These are phyloP conservation scores for Muntiacus muntjak DNA, from an alignment of 2,113 vertebrate genomes.

Conservation along the genomic window DNA sequence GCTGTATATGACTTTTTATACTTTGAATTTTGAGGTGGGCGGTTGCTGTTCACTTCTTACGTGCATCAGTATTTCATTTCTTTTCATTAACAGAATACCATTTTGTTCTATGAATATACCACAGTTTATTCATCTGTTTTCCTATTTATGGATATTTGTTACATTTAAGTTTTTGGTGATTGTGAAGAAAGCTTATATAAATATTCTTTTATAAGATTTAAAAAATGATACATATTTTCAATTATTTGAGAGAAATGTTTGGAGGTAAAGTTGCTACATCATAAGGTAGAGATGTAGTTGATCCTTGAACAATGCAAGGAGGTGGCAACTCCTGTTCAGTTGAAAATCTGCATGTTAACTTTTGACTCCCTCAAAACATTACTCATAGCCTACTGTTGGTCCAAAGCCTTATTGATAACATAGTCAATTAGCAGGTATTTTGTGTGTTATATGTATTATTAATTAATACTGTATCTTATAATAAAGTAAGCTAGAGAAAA, in stretches of 20 bases:
- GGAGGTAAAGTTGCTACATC: not conserved
- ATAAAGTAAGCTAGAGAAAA: not conserved
- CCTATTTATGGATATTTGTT: not conserved
- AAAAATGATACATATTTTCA: not conserved
- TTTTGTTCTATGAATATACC: not conserved
- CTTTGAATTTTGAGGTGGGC: not conserved
- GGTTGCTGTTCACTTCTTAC: not conserved
- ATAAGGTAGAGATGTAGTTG: not conserved
- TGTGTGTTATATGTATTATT: not conserved
- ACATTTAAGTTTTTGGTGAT: not conserved
- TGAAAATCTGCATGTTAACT: not conserved
- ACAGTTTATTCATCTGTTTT: not conserved
- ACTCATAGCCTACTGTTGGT: not conserved
- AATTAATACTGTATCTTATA: not conserved
- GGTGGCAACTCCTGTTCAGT: not conserved
- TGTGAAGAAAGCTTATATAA: not conserved
- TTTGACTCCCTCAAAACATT: not conserved
- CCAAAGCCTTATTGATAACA: not conserved
- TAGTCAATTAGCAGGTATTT: not conserved
- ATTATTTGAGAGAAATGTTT: not conserved
- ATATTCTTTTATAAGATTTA: not conserved
- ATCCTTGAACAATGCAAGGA: not conserved
- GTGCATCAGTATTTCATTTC: not conserved
- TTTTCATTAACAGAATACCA: not conserved
- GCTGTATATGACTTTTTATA: not conserved